Evolutionary conservation across 2,797 vertebrate genomes (phyloP), one percentile per base, ranked within the genome.

Genomic region (Sitta carolinensis): DNA sequence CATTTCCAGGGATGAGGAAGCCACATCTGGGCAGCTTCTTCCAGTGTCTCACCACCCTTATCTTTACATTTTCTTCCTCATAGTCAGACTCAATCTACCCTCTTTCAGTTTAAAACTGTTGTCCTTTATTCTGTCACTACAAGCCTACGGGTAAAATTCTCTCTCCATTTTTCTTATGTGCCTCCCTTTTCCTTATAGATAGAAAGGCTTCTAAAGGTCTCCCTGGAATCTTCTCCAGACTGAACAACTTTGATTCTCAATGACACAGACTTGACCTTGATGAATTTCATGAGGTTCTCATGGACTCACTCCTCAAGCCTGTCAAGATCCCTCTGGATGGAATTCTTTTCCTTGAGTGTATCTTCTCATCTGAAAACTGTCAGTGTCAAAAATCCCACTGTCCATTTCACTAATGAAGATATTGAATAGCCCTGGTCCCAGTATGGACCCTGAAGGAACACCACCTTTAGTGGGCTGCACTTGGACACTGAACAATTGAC

Each of bases 131-230:
- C 27, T 80, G 10, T 70, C 27, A n/a, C 16, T 58, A 27, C 5
- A 69, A 7, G 6, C 4, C 7, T 10, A 36, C 36, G 42, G 22
- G 12, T 45, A 26, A 58, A 58, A 38, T 4, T 30, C 5, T 13
- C 16, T 68, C 10, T 47, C 25, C 3, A 8, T 61, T 51, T 57
- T 62, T 15, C 16, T 51, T 42, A 10, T 21, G 18, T 7, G 2
- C 3, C 3, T 9, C 9, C 15, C 2, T 5, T 17, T 9, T 4
- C 4, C 15, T n/a, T 13, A 10, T 4, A 6, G 3, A 61, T 0
- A 23, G 50, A 61, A 69, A 73, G 3, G 5, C 6, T 77, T 22
- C 40, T 10, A 19, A 34, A 84, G 2, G 5, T 88, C 4, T 76
- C 11, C 5, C 20, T 11, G 16, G 20, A 84, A 8, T 29, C 25